Percentiles rank a stretch among this genome's conserved stretches.
These are phyloP conservation scores for Callocephalon fimbriatum DNA, from an alignment of 2,113 vertebrate species.

Conservation along the genomic window DNA sequence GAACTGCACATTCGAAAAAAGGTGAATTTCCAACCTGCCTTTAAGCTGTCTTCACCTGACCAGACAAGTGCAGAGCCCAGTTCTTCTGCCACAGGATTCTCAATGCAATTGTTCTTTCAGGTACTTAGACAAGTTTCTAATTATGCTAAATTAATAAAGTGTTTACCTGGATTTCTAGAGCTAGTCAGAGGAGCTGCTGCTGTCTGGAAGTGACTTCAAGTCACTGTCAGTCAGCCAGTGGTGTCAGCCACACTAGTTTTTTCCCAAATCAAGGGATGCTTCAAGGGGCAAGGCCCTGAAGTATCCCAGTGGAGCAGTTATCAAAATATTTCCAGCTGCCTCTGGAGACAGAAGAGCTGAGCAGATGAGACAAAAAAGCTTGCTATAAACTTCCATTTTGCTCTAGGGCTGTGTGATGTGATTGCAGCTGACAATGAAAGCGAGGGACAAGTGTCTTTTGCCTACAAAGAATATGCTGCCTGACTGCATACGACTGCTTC, in stretches of 20 bases:
- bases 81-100: background rate
- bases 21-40: background rate
- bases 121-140: background rate
- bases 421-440: background rate
- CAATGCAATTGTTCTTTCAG: conserved; percentile 11
- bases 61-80: background rate
- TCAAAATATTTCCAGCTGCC: background rate
- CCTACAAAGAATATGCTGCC: background rate
- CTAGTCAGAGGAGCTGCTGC: background rate
- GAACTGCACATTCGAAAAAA: background rate
- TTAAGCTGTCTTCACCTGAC: background rate
- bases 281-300: background rate
- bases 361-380: background rate
- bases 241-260: background rate
- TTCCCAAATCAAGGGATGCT: background rate
- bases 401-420: background rate
- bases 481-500: background rate
- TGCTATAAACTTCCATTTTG: background rate
- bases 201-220: background rate
- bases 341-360: background rate
- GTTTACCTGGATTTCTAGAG: background rate
- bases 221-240: background rate
- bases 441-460: background rate
- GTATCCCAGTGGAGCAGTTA: background rate
- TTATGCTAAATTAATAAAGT: background rate